These are phyloP conservation scores for Gulo gulo DNA, from an alignment of 2,113 vertebrate genomes.

Conservation along the genomic window DNA sequence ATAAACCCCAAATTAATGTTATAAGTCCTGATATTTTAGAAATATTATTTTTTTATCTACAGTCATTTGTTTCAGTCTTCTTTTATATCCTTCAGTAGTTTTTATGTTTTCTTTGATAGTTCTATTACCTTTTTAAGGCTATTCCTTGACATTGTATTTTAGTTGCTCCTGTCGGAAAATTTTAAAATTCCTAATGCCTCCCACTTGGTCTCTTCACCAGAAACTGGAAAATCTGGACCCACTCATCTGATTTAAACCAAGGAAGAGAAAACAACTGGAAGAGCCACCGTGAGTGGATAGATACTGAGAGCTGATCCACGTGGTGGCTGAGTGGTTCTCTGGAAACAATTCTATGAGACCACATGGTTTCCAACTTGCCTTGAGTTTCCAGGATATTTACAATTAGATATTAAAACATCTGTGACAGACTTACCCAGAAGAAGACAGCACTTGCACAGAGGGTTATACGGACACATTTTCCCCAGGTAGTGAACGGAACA, in stretches of 20 bases:
- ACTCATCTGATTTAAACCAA: not conserved
- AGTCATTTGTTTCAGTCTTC: not conserved
- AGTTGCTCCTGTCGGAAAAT: not conserved
- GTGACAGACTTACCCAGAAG: conserved; percentile 89
- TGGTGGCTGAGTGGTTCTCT: not conserved
- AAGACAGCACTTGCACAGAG: conserved; percentile 93
- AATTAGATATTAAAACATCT: not conserved
- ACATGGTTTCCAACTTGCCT: not conserved
- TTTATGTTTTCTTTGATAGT: not conserved
- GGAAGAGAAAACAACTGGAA: not conserved
- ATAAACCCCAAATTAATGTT: not conserved
- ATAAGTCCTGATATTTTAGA: not conserved
- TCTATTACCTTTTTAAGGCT: not conserved
- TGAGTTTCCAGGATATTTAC: not conserved
- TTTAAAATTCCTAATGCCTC: not conserved
- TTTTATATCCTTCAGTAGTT: not conserved
- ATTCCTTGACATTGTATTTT: not conserved
- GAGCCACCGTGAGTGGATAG: not conserved
- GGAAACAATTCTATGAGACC: not conserved
- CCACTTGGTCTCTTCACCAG: not conserved
- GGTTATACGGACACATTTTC: conserved; percentile 90
- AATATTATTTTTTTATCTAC: not conserved
- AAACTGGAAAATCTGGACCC: not conserved
- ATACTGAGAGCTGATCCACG: not conserved
- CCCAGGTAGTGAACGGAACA: conserved; percentile 90